Evolutionary conservation across 2,113 vertebrate species (phyloP).

Genomic region (Myrmophylax atrothorax): DNA sequence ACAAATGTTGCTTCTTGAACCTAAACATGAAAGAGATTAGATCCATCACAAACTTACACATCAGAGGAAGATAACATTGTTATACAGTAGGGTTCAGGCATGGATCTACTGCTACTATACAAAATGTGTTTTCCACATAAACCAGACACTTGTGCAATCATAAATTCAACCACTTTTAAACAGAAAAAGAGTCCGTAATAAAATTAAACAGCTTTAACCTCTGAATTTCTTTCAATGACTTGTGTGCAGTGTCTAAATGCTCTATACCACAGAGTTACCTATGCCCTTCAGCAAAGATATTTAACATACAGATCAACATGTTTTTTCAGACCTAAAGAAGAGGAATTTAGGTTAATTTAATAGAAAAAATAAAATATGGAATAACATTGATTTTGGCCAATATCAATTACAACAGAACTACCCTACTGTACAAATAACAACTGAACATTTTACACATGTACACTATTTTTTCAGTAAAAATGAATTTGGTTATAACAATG

Average conservation of each 20-base stretch:
- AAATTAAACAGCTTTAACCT: neutral
- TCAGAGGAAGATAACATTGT: neutral
- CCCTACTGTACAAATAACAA: slow-evolving; percentile 85
- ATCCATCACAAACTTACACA: neutral
- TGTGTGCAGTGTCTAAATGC: neutral
- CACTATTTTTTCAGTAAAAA: slow-evolving; percentile 84
- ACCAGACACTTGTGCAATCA: neutral
- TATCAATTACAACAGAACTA: slow-evolving; percentile 85
- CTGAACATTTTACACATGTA: slow-evolving; percentile 88
- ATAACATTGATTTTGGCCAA: slow-evolving; percentile 83
- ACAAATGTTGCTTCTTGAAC: neutral
- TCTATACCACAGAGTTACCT: neutral
- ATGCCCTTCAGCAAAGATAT: neutral
- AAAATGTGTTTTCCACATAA: neutral
- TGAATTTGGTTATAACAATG: slow-evolving; percentile 78
- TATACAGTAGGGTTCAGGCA: neutral
- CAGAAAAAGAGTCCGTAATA: neutral
- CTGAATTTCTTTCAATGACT: neutral
- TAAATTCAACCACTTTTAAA: neutral
- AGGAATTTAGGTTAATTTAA: slow-evolving; percentile 85
- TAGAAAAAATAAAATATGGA: slow-evolving; percentile 86
- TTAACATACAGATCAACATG: slow-evolving; percentile 37
- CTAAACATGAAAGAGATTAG: neutral
- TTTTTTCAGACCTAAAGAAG: slow-evolving; percentile 76
- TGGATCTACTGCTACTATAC: neutral